Conservation (phyloP, 2,888 invertebrate species). For the Drosophila anceps region DNA sequence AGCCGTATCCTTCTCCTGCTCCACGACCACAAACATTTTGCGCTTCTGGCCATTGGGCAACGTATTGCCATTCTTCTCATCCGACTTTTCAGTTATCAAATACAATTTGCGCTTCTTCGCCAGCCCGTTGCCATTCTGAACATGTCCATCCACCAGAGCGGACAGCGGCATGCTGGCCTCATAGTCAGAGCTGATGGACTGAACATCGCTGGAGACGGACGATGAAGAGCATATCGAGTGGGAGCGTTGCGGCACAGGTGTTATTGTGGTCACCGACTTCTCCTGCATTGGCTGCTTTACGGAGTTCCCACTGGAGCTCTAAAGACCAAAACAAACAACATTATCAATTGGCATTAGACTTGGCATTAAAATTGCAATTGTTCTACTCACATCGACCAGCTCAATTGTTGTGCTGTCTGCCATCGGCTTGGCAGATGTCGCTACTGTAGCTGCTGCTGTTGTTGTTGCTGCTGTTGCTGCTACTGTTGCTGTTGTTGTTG, state of each 20-base stretch:
- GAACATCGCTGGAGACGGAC: constrained; percentile 69
- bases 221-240: constrained; percentile 75
- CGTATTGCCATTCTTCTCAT: constrained; percentile 40
- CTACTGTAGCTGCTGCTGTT: constrained; percentile 7
- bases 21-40: constrained; percentile 83
- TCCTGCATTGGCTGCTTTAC: constrained; percentile 20
- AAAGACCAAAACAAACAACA: constrained; percentile 9
- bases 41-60: constrained; percentile 49
- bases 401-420: constrained; percentile 65
- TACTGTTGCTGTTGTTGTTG: constrained; percentile 29
- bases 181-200: constrained; percentile 62
- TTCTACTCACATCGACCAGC: constrained; percentile 57
- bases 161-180: constrained; percentile 57
- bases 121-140: constrained; percentile 33
- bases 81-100: constrained; percentile 82
- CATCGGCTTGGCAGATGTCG: constrained; percentile 47
- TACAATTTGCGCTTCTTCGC: constrained; percentile 80
- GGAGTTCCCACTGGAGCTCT: constrained; percentile 38
- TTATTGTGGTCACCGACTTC: constrained; percentile 51
- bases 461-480: constrained; percentile 15
- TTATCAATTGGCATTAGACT: constrained; percentile 1
- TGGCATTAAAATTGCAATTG: constrained; percentile 1
- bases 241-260: constrained; percentile 66
- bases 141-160: constrained; percentile 40
- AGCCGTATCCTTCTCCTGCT: constrained; percentile 68